phyloP scores from a whole-genome alignment of 2,888 invertebrate species.

The Coleophora deauratella region DNA sequence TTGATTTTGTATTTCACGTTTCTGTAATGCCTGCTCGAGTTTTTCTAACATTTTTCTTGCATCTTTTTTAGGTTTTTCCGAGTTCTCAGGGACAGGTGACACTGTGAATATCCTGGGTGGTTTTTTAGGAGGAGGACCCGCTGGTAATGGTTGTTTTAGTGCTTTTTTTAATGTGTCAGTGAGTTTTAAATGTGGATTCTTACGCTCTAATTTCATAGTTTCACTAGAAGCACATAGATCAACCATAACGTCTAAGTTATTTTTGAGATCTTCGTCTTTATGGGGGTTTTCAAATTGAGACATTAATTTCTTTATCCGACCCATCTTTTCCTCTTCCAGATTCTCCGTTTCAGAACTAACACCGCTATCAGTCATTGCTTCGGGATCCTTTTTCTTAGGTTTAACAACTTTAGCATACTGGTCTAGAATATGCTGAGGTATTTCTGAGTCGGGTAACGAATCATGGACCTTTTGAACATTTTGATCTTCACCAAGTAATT shows the following conservation, averaged over 20 bases:
- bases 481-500: constrained; percentile 22
- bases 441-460: constrained; percentile 53
- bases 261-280: constrained; percentile 19
- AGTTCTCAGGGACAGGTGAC: constrained; percentile 30
- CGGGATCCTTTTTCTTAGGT: constrained; percentile 41
- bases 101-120: constrained; percentile 79
- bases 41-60: constrained; percentile 79
- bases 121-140: constrained; percentile 83
- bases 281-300: constrained; percentile 36
- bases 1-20: constrained; percentile 50
- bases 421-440: constrained; percentile 60
- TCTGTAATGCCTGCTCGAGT: constrained; percentile 74
- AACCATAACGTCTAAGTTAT: constrained; percentile 40
- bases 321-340: constrained; percentile 51
- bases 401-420: constrained; percentile 65
- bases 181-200: constrained; percentile 56
- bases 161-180: constrained; percentile 78
- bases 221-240: constrained; percentile 53
- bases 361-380: constrained; percentile 64
- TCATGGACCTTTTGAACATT: constrained; percentile 19
- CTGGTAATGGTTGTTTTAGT: constrained; percentile 78
- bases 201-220: constrained; percentile 55
- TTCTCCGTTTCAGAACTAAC: constrained; percentile 69
- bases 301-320: constrained; percentile 39
- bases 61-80: constrained; percentile 53